Base-by-base conservation (phyloP, 1,140 invertebrate genomes). In the Zaprionus davidi region DNA sequence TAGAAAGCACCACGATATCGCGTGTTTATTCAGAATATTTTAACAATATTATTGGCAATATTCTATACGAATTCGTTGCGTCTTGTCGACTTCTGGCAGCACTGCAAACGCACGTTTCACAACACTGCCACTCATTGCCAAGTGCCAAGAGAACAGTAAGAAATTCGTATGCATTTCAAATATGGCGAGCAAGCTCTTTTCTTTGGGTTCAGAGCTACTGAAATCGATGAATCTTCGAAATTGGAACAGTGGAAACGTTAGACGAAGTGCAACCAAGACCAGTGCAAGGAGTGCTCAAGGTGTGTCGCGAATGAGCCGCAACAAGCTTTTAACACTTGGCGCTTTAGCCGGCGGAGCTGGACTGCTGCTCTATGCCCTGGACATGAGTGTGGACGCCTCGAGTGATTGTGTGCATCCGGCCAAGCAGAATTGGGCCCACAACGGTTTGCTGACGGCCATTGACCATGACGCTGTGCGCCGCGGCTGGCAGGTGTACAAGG, bases 401-500 rank as follows among this genome's bases (percentile, higher is more conserved):
- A 96, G 96, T 36, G 91, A 96, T 31, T 95, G 96, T 78, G 96
- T 98, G 28, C 97, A 98, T 93, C 94, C 97, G 20, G 95, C 96
- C 3, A 94, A 95, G 11, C 96, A 96, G 88, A 96, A 96, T 7
- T 99, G 98, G 98, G 94, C 90, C 55, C 98, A 99, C 83, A 93
- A 95, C 62, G 96, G 97, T 31, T 78, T 94, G 15, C 94, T 98
- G 72, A 93, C 94, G 24, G 95, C 97, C 31, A 92, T 98, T 56
- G 98, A 99, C 93, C 97, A 97, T 94, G 88, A 69, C 78, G 95
- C 95, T 82, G 95, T 99, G 67, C 96, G 99, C 59, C 96, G 99
- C 91, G 99, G 99, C 34, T 99, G 98, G 93, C 97, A 98, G 94
- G 99, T 99, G 0, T 99, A 99, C 93, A 99, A 99, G 93, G 98